A percentile compares a stretch with the other conserved stretches of the same genome.
These are phyloP conservation scores for Brachionus angularis DNA, from an alignment of 1,140 invertebrate species.

Conservation along the genomic window DNA sequence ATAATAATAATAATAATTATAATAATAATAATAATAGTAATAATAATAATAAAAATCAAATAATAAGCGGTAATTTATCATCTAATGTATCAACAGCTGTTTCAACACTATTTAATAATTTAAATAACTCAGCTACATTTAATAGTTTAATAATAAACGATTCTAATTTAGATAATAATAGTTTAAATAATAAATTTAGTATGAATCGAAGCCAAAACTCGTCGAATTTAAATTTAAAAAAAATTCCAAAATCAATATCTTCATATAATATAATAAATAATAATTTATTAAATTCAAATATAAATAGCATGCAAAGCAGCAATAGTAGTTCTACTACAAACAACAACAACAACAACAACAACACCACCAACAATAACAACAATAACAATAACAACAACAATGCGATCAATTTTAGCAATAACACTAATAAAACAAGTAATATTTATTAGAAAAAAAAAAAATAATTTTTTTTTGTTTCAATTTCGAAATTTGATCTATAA, in stretches of 20 bases:
- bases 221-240: neutral
- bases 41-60: constrained; percentile 9
- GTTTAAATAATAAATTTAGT: neutral
- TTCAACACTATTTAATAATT: constrained; percentile 11
- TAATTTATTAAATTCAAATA: neutral
- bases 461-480: too few species aligned
- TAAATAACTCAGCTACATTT: neutral
- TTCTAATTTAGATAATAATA: constrained; percentile 35
- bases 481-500: too few species aligned
- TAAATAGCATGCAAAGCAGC: neutral
- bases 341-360: too few species aligned
- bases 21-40: constrained; percentile 13
- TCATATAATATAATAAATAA: constrained; percentile 19
- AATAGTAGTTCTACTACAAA: too few species aligned
- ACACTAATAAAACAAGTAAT: too few species aligned
- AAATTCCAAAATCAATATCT: constrained; percentile 28
- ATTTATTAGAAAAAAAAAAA: too few species aligned
- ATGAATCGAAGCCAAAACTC: neutral
- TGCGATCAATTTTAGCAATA: too few species aligned
- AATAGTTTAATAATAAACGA: constrained; percentile 36
- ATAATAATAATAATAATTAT: constrained; percentile 7
- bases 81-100: constrained; percentile 26
- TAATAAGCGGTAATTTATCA: constrained; percentile 37
- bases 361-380: too few species aligned
- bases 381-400: too few species aligned